Evolutionary conservation across 2,888 invertebrate species (phyloP), one percentile per base, ranked within the genome.

Genomic region (Brachypterus glaber): DNA sequence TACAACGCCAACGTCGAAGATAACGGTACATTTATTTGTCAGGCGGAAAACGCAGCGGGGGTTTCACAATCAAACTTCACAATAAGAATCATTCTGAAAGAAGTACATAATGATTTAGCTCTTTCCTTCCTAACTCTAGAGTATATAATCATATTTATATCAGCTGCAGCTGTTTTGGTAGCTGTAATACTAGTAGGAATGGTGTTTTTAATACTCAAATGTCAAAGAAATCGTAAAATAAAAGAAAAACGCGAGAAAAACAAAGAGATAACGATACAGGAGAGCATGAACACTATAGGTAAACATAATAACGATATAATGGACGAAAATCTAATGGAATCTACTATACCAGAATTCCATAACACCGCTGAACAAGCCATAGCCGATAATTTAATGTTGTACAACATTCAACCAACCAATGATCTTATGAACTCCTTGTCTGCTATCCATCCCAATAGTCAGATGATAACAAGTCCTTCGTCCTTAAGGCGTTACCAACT

Each of bases 11-110:
- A 78, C 18, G 73, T 73, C 25, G 83, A 82, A 46, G 86, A 89
- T 58, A 88, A 89, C 55, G 90, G 90, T 3, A 85, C 83, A 5
- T 90, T 87, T 59, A 76, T 82, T 3, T 92, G 91, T 62, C 72
- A 82, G 9, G 89, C 89, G 0, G 83, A 85, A 57, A 90, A 90
- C 59, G 76, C 80, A 7, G 90, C 88, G 0, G 90, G 90, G 7
- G 74, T 71, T 44, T 72, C 79, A 0, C 78, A 76, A 49, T 79
- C 84, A 36, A 91, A 91, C 62, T 85, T 87, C 53, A 88, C 90
- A 1, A 73, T 91, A 46, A 73, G 78, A 47, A 78, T 88, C 30
- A 71, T 85, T 46, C 72, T 81, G 32, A 82, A 81, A 57, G 80
- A 82, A 56, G 81, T 80, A 43, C 81, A 81, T 3, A 71, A 79